Base-by-base conservation (phyloP, 1,140 invertebrate species). In the Cardiocondyla obscurior region DNA sequence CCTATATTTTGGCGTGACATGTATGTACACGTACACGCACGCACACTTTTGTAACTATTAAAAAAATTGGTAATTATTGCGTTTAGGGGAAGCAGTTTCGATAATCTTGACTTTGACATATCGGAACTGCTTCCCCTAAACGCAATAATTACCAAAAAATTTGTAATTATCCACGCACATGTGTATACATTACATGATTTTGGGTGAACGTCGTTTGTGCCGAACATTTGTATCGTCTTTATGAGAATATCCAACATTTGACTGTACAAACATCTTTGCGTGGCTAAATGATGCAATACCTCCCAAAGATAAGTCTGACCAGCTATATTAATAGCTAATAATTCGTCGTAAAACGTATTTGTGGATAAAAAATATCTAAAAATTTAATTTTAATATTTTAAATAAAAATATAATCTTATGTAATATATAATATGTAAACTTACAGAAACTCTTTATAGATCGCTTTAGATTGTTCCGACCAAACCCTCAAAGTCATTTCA, bases 261-360 rank as follows among this genome's bases (percentile, higher is more conserved):
- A 51, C 95, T 90, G 67, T 95, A 94, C 19, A 96, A 91, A 65
- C 95, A 95, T 85, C 95, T 94, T 53, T 95, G 93, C 53, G 94
- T 94, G 19, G 95, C 94, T 82, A 97, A 92, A 58, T 95, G 94
- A 84, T 95, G 93, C 30, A 96, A 90, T 79, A 96, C 94, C 84
- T 95, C 94, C 95, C 95, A 96, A 19, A 96, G 93, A 76, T 95
- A 94, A n/a, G 95, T 94, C 94, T 96, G 94, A 89, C 95, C 94
- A 86, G 95, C 94, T 25, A 97, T 94, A 89, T 95, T 95, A 30
- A 97, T 94, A 44, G 96, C 96, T 87, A 96, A 91, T 39, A 95
- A 94, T 92, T 97, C 96, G 91, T 96, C 96, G 88, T 97, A 97
- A 91, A 95, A 95, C 81, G 95, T 95, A 93, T 96, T 96, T 82